Evolutionary conservation across 2,888 invertebrate species (phyloP).

Genomic region (Ametastegia equiseti): DNA sequence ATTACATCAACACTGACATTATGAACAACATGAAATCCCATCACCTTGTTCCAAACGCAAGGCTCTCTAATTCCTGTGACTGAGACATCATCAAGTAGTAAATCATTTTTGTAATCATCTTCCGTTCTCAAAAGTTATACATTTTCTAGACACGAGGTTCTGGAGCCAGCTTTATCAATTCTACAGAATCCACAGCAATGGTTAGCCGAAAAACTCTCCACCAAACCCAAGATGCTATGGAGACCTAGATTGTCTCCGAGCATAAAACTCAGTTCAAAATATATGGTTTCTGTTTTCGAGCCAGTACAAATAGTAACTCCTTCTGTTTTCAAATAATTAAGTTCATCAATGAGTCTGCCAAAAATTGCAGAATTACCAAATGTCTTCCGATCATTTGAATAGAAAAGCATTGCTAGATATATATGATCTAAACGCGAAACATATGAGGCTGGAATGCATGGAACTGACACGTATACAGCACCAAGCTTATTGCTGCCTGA

Average conservation of each 20-base stretch:
- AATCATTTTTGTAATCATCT: slow-evolving; percentile 51
- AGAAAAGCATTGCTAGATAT: slow-evolving; percentile 35
- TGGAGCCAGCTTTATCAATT: not conserved
- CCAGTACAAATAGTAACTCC: slow-evolving; percentile 29
- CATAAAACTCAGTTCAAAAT: slow-evolving; percentile 51
- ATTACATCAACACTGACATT: slow-evolving; percentile 52
- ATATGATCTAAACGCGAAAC: slow-evolving; percentile 21
- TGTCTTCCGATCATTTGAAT: slow-evolving; percentile 1
- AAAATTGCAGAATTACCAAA: slow-evolving; percentile 43
- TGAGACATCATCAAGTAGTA: slow-evolving; percentile 50
- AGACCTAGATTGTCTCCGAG: slow-evolving; percentile 53
- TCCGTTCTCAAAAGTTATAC: not conserved
- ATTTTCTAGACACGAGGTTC: not conserved
- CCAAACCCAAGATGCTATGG: slow-evolving; percentile 48
- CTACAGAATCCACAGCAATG: slow-evolving; percentile 46
- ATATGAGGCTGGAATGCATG: slow-evolving; percentile 45
- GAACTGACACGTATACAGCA: slow-evolving; percentile 50
- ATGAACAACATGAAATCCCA: slow-evolving; percentile 46
- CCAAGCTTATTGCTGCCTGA: slow-evolving; percentile 53
- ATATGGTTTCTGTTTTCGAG: slow-evolving; percentile 24
- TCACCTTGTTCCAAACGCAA: slow-evolving; percentile 46
- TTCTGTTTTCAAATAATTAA: slow-evolving; percentile 34
- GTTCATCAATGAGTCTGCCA: slow-evolving; percentile 39
- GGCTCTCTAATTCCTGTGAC: slow-evolving; percentile 53
- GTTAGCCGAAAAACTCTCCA: slow-evolving; percentile 48